A percentile compares a stretch with the other conserved stretches of the same genome.
phyloP scores from a whole-genome alignment of 2,113 vertebrate species.

The Lampris incognitus region DNA sequence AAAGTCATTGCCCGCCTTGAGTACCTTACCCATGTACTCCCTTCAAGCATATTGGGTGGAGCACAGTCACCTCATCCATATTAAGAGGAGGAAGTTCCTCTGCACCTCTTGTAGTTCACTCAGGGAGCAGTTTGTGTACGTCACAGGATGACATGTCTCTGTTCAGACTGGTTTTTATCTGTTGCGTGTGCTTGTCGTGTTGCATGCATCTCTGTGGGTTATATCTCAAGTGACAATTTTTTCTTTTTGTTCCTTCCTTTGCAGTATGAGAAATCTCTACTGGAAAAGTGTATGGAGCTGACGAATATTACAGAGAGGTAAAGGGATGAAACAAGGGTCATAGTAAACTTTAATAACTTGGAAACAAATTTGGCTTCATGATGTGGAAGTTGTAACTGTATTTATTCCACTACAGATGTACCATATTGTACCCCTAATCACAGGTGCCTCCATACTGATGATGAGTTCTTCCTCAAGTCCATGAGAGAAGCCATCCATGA shows the following conservation, averaged over 20 bases:
- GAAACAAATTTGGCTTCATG: not conserved
- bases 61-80: constrained; percentile 1
- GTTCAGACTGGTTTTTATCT: not conserved
- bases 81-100: not conserved
- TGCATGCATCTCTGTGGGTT: not conserved
- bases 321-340: not conserved
- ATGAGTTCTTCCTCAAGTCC: constrained; percentile 87
- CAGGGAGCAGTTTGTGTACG: not conserved
- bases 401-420: not conserved
- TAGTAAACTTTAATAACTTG: not conserved
- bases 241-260: constrained; percentile 34
- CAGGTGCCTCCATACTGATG: constrained; percentile 92
- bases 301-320: constrained; percentile 94
- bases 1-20: not conserved
- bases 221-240: no score
- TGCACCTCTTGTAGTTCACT: not conserved
- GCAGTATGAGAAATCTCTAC: constrained; percentile 90
- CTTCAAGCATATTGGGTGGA: not conserved
- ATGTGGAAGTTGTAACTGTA: not conserved
- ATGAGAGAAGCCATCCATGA: constrained; percentile 93
- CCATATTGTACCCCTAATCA: constrained; percentile 17
- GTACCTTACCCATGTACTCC: not conserved
- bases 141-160: not conserved
- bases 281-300: constrained; percentile 95
- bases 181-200: not conserved